phyloP scores from a whole-genome alignment of 2,888 invertebrate species.

The Cheiracanthium punctorium region DNA sequence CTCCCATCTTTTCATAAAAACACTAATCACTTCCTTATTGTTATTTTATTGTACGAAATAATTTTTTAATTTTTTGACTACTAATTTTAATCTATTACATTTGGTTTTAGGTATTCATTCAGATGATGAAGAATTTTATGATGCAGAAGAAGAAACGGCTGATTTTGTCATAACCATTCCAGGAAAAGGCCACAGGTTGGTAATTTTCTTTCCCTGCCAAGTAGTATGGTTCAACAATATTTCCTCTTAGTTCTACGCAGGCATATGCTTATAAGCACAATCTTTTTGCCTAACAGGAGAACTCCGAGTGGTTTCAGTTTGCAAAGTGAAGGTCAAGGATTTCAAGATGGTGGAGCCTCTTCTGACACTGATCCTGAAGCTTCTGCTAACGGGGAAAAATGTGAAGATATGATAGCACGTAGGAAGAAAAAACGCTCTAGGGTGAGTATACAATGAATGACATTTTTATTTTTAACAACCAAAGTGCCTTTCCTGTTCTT shows the following conservation, averaged over 20 bases:
- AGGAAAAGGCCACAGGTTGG: slow-evolving; percentile 73
- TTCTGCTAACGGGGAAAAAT: slow-evolving; percentile 64
- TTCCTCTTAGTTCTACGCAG: too few relatives aligned
- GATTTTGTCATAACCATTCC: slow-evolving; percentile 76
- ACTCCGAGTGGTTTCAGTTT: slow-evolving; percentile 72
- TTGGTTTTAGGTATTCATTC: slow-evolving; percentile 78
- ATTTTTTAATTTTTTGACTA: too few relatives aligned
- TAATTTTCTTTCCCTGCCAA: too few relatives aligned
- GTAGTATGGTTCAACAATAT: too few relatives aligned
- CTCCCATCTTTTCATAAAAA: too few relatives aligned
- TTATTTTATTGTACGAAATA: too few relatives aligned
- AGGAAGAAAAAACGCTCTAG: slow-evolving; percentile 56
- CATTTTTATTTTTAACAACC: too few relatives aligned
- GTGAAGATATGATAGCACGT: slow-evolving; percentile 70
- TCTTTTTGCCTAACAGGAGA: too few relatives aligned
- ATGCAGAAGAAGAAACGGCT: slow-evolving; percentile 78
- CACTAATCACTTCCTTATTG: too few relatives aligned
- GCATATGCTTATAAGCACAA: too few relatives aligned
- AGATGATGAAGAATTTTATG: slow-evolving; percentile 82
- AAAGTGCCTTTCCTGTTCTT: too few relatives aligned
- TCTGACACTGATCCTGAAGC: slow-evolving; percentile 67
- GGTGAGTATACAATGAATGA: slow-evolving; percentile 38
- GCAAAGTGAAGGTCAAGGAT: slow-evolving; percentile 71
- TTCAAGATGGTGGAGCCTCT: slow-evolving; percentile 63
- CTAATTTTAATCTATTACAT: too few relatives aligned